Base-by-base conservation (phyloP, 2,888 invertebrate species). In the Drosophila lacicola region DNA sequence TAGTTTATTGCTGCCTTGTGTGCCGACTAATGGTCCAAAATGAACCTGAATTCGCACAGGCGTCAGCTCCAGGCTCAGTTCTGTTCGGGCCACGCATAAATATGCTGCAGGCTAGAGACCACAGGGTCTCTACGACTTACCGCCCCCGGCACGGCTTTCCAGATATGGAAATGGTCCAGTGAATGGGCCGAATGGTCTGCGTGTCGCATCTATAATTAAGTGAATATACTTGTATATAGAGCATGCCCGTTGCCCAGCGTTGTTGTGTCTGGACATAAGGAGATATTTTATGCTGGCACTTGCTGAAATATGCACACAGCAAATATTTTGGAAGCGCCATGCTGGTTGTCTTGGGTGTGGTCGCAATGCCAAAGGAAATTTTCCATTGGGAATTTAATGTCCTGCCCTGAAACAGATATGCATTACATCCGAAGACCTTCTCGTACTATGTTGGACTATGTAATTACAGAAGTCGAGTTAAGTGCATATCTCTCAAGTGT, bases 151-250 rank as follows among this genome's bases (percentile, higher is more conserved):
- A 73, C 73, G 73, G 56, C 72, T 54, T 33, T 41, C 5, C 45
- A 58, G 45, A 47, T 45, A 60, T 47, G 8, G 33, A 44, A 62
- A 55, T 67, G 50, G 57, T 51, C 58, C 51, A 60, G 60, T 44
- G 54, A 66, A 55, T 69, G 78, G 62, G 39, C 56, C 14, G 57
- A 60, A 54, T 64, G 60, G 51, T 57, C 67, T 89, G 79, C 89
- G 87, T 86, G 88, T 71, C 82, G 85, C 85, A 87, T 86, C 75
- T 75, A 86, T 86, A 86, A 89, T 86, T 86, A 86, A 87, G 89
- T 73, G 85, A 78, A 89, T 80, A 74, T 72, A 76, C 37, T 46
- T n/a, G 34, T 36, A n/a, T 13, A 3, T 25, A 14, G 29, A 29
- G 29, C 29, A 29, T 25, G 29, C 29, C 29, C 29, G 2, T 8